Conservation (phyloP, 2,888 invertebrate species). For the Leucania comma region DNA sequence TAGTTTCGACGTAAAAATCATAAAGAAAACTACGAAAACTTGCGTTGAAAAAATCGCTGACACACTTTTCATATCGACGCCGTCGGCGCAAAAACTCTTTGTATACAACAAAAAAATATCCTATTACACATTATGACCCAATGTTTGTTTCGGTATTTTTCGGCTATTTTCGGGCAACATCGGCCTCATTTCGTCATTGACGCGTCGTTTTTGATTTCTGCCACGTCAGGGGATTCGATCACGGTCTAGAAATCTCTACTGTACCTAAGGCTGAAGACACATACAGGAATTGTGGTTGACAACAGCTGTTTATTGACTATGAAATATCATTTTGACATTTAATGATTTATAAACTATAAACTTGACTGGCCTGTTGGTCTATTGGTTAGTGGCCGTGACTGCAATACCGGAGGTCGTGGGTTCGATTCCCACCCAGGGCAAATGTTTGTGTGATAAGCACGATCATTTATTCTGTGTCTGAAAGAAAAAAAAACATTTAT, state of each 20-base stretch:
- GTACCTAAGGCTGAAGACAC: conserved; percentile 2
- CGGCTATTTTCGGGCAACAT: conserved; percentile 41
- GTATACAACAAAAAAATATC: conserved; percentile 55
- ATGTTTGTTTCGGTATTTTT: conserved; percentile 50
- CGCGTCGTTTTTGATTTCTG: conserved; percentile 55
- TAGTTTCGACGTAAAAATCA: conserved; percentile 31
- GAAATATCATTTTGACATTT: no score
- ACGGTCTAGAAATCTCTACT: conserved; percentile 45
- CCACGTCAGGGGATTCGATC: conserved; percentile 51
- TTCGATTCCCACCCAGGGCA: no score
- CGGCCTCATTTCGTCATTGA: conserved; percentile 54
- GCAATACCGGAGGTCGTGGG: no score
- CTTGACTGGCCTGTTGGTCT: no score
- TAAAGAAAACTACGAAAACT: conserved; percentile 46
- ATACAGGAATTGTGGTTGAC: not conserved
- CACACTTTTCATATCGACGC: conserved; percentile 52
- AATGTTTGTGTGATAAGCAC: no score
- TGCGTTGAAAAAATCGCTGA: conserved; percentile 51
- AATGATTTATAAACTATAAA: no score
- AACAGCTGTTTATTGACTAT: no score
- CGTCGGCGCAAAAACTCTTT: conserved; percentile 54
- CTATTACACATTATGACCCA: conserved; percentile 49
- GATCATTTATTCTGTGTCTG: no score
- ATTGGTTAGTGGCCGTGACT: no score
- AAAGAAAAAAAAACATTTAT: no score